Base-by-base conservation (phyloP, 2,888 invertebrate genomes). In the Andrena fulva region DNA sequence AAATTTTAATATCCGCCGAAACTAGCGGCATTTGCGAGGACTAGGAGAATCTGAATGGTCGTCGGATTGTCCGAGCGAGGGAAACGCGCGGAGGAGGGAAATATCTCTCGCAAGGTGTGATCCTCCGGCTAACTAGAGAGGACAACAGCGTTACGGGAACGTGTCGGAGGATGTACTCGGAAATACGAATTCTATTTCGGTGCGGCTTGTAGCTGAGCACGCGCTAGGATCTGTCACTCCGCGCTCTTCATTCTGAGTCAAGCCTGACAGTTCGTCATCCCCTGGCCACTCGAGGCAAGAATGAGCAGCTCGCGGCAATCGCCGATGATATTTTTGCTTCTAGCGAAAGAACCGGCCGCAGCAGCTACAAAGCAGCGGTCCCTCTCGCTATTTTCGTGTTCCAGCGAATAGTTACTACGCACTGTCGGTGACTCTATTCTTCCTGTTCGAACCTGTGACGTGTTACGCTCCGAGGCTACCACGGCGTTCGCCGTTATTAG, bases 201-300 rank as follows among this genome's bases (percentile, higher is more conserved):
- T 89, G 87, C 88, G 84, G 85, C 87, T 87, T 90, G 91, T 88
- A 88, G 89, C 90, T 89, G 89, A 89, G 89, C 88, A 89, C 87
- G 86, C 87, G 88, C 89, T 87, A 89, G 90, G 91, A 88, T 89
- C 90, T 85, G 91, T 93, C 93, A 91, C 87, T 89, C 91, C 66
- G 33, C 88, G 84, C 84, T 90, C 91, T 91, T 90, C 91, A 89
- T 91, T 90, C 90, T 88, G 89, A 88, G 89, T 63, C 90, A 80
- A 85, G 89, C 89, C 87, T 89, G 91, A 92, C 92, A 89, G 91
- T 93, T 90, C 91, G 92, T 93, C 93, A 92, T 91, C 91, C 89
- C 72, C 71, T 75, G 74, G 77, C 77, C 72, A 54, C 75, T 82
- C 82, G 56, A 81, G 84, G 82, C 86, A 88, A 90, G 88, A 90